Conservation (phyloP, 2,113 vertebrate genomes). For the Oriolus oriolus region DNA sequence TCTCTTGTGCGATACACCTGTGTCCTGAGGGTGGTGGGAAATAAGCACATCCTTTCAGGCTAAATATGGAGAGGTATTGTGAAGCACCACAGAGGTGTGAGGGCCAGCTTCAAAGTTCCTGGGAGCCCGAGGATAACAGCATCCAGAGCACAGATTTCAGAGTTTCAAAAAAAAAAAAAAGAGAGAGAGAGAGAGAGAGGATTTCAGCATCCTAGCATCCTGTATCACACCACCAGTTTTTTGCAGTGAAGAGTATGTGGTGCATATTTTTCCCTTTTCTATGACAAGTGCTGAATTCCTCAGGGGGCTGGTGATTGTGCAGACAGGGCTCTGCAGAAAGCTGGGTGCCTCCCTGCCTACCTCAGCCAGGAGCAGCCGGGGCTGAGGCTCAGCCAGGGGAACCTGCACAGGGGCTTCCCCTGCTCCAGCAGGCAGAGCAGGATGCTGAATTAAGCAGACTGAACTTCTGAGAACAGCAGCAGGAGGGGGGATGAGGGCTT, state of each 20-base stretch:
- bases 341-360: neutral
- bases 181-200: fast-evolving
- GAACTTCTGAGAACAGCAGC: neutral
- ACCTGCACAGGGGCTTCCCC: fast-evolving
- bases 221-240: neutral
- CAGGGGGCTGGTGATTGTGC: slow-evolving; percentile 33
- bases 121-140: neutral
- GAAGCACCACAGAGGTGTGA: neutral
- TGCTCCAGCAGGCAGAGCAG: neutral
- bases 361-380: neutral
- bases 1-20: neutral
- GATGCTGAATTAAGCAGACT: neutral
- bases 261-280: slow-evolving; percentile 62
- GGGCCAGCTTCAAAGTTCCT: neutral
- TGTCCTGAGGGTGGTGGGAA: neutral
- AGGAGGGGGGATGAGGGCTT: neutral
- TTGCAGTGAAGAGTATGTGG: neutral
- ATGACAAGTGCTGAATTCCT: slow-evolving; percentile 63
- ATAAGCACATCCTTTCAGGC: neutral
- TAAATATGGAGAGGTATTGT: neutral
- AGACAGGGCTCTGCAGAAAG: neutral
- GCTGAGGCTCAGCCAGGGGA: neutral
- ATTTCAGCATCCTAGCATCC: neutral
- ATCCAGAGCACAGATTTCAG: neutral
- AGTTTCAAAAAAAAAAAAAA: neutral